Evolutionary conservation across 2,113 vertebrate species (phyloP).

Genomic region (Gopherus evgoodei): DNA sequence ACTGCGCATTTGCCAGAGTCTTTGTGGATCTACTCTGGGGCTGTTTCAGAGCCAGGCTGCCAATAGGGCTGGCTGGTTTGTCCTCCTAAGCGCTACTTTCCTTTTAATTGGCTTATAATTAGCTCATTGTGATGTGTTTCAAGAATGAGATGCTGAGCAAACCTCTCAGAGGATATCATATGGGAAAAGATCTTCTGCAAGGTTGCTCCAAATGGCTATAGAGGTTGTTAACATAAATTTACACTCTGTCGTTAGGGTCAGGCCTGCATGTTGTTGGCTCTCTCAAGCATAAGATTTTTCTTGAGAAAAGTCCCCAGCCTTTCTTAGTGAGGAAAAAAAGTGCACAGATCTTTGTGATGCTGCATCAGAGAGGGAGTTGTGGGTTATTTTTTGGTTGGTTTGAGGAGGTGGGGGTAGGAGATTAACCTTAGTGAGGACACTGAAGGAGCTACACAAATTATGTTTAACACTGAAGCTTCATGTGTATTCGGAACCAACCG

Average conservation of each 20-base stretch:
- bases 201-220: not conserved
- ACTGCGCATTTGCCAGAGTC: not conserved
- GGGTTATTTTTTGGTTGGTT: accelerated
- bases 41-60: not conserved
- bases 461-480: constrained; percentile 20
- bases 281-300: not conserved
- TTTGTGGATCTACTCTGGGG: not conserved
- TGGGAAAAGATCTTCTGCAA: not conserved
- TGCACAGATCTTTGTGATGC: not conserved
- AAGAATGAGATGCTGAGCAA: constrained; percentile 3
- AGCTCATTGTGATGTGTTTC: not conserved
- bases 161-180: not conserved
- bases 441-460: constrained; percentile 28
- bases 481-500: constrained; percentile 34
- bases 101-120: not conserved
- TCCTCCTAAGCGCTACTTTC: not conserved
- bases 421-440: constrained; percentile 1
- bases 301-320: not conserved
- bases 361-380: not conserved
- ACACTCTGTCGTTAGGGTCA: not conserved
- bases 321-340: constrained; percentile 10
- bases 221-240: constrained; percentile 17
- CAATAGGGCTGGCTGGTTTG: not conserved
- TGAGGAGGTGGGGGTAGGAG: not conserved
- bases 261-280: not conserved